Base-by-base conservation (phyloP, 2,113 vertebrate species). In the Crotalus helleri region DNA sequence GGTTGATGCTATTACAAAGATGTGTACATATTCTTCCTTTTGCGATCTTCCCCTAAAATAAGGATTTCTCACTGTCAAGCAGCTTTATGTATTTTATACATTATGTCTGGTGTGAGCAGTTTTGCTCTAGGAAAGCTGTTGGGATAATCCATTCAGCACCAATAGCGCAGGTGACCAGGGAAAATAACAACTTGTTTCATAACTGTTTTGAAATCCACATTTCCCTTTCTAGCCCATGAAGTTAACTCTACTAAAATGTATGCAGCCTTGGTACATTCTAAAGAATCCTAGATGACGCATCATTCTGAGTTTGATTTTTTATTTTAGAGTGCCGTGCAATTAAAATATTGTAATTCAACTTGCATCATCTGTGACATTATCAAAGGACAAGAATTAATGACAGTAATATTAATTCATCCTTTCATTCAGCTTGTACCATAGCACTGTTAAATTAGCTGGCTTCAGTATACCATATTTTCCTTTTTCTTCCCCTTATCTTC, bases 261-360 rank as follows among this genome's bases (percentile, higher is more conserved):
- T 19, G 21, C 7, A 49, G 17, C 46, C 59, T 92, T 69, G 51
- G 51, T 55, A 23, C 15, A 15, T 88, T 46, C 51, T 88, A 55
- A 69, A 55, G 21, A 23, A 53, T 44, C 33, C n/a, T 92, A 33
- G 51, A 19, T 88, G 87, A 51, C n/a, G 54, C 64, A 13, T 44
- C 54, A 44, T 88, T 87, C 11, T 29, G 61, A 74, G 29, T 23
- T 24, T 29, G 33, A 13, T n/a, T 46, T 89, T 49, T 92, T 23
- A 29, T 26, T 74, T 89, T 92, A 44, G 44, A 39, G n/a, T 26
- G 26, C 86, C 46, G n/a, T 39, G 26, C 51, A 57, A 12, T 46
- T 89, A 4, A 81, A 49, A 92, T 92, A 92, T 89, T 89, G 29
- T 33, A 88, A 89, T 74, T 81, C 89, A 49, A 81, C 24, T 74